Percentiles rank a stretch among this genome's conserved stretches.
These are phyloP conservation scores for Hirudinaria manillensis DNA, from an alignment of 2,888 invertebrate species.

Conservation along the genomic window DNA sequence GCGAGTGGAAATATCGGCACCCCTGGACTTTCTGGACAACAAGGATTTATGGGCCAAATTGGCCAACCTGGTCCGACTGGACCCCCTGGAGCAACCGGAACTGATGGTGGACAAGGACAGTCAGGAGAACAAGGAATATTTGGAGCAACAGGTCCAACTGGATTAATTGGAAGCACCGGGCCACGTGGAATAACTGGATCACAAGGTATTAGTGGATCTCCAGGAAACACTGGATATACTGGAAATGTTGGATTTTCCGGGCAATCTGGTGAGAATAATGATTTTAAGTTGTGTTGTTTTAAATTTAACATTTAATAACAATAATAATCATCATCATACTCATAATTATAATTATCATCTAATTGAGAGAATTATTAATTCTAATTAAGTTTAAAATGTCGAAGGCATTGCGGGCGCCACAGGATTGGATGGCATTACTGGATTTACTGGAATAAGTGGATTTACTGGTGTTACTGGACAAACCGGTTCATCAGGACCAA, in stretches of 20 bases:
- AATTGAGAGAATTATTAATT: too few relatives aligned
- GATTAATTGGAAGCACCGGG: slow-evolving; percentile 37
- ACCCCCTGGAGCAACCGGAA: not conserved
- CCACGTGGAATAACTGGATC: slow-evolving; percentile 29
- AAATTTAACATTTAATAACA: not conserved
- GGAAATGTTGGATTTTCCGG: slow-evolving; percentile 13
- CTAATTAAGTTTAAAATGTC: too few relatives aligned
- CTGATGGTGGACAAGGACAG: not conserved
- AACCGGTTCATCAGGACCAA: slow-evolving; percentile 14
- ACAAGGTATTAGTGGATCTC: slow-evolving; percentile 25
- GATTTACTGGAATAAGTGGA: slow-evolving; percentile 22
- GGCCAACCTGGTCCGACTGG: slow-evolving; percentile 19
- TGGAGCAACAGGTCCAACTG: slow-evolving; percentile 35
- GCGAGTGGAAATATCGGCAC: not conserved
- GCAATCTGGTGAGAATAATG: not conserved
- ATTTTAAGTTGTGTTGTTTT: not conserved
- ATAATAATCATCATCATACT: too few relatives aligned
- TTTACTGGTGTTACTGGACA: not conserved
- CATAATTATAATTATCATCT: too few relatives aligned
- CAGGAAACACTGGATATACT: slow-evolving; percentile 8
- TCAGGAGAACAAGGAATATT: slow-evolving; percentile 35
- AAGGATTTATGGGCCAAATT: not conserved
- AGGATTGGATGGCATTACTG: slow-evolving; percentile 28
- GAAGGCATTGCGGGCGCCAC: not conserved
- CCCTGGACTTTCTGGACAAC: not conserved